These are phyloP conservation scores for Melieria picta DNA, from an alignment of 2,888 invertebrate genomes.

Conservation along the genomic window DNA sequence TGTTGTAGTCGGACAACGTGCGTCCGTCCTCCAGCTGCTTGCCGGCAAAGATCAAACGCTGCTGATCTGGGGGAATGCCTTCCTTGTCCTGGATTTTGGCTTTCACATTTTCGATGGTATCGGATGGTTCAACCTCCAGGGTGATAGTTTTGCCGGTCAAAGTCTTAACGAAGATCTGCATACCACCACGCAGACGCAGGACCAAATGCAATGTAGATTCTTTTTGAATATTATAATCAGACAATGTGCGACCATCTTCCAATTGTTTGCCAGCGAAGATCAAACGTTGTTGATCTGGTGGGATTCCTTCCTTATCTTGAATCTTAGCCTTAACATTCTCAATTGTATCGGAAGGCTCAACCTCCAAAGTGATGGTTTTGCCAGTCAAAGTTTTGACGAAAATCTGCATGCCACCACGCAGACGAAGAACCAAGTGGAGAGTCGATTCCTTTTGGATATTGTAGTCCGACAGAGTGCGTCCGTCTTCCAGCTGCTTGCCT, in stretches of 20 bases:
- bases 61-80: conserved; percentile 48
- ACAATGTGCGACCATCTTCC: conserved; percentile 57
- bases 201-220: conserved; percentile 47
- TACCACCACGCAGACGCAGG: conserved; percentile 44
- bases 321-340: conserved; percentile 56
- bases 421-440: conserved; percentile 79
- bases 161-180: conserved; percentile 47
- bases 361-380: conserved; percentile 58
- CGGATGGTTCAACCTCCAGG: conserved; percentile 47
- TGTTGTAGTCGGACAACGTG: conserved; percentile 48
- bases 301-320: conserved; percentile 60
- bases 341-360: conserved; percentile 53
- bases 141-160: conserved; percentile 47
- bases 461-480: conserved; percentile 80
- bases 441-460: conserved; percentile 58
- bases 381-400: conserved; percentile 51
- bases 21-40: conserved; percentile 47
- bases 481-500: conserved; percentile 75
- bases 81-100: conserved; percentile 48
- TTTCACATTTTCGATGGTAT: conserved; percentile 47
- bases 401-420: conserved; percentile 80
- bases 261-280: conserved; percentile 59
- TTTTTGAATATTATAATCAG: conserved; percentile 46
- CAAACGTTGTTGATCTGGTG: conserved; percentile 60
- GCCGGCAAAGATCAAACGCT: conserved; percentile 47